A percentile compares a stretch with the other conserved stretches of the same genome.
Conservation (phyloP, 2,113 vertebrate genomes). For the Hemiscyllium ocellatum region DNA sequence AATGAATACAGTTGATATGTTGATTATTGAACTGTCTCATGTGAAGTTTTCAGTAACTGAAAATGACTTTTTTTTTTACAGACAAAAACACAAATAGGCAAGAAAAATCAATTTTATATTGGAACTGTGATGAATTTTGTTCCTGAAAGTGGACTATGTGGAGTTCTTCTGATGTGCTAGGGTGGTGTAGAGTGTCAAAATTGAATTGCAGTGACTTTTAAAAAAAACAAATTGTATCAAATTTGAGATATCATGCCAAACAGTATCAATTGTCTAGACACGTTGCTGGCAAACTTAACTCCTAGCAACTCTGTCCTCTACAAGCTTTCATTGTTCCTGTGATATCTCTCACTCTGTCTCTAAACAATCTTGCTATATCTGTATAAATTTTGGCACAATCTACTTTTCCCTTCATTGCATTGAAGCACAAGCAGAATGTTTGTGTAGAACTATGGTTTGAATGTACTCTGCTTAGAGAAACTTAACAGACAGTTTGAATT, state of each 20-base stretch:
- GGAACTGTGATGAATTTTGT: background rate
- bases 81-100: background rate
- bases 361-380: constrained; percentile 27
- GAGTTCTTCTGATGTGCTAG: background rate
- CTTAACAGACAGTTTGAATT: background rate
- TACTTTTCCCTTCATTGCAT: background rate
- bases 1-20: background rate
- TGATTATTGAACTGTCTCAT: background rate
- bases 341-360: constrained; percentile 29
- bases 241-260: background rate
- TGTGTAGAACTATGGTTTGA: background rate
- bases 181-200: background rate
- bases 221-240: background rate
- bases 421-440: background rate
- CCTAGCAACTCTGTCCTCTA: constrained; percentile 27
- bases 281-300: constrained; percentile 27
- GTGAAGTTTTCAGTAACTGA: background rate
- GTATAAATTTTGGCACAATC: constrained; percentile 5
- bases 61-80: background rate
- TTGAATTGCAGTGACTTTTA: background rate
- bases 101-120: background rate
- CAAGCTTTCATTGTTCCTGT: constrained; percentile 34
- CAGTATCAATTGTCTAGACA: constrained; percentile 23
- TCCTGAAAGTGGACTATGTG: background rate
- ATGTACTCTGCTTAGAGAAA: background rate